Evolutionary conservation across 2,113 vertebrate genomes (phyloP), one percentile per base, ranked within the genome.

Genomic region (Melanerpes formicivorus): DNA sequence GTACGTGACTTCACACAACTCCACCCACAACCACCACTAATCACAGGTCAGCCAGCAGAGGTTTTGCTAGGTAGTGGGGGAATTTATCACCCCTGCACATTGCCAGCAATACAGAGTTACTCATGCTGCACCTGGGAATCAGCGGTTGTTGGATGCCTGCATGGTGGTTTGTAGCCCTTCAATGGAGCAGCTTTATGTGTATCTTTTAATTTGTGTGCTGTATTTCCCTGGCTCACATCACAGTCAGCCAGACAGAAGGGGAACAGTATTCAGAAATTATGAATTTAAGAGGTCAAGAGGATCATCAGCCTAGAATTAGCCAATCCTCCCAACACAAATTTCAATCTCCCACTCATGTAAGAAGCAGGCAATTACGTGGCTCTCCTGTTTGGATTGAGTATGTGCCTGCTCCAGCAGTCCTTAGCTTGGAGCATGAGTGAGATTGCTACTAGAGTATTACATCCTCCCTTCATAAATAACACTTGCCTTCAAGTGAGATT

Each of bases 1-100:
- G 52, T 64, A n/a, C 67, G 32, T 95, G 91, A 60, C 77, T 92
- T 80, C 48, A 46, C 32, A 19, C 21, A n/a, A 12, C 77, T 86
- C 69, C 65, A 79, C 59, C 54, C 71, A 66, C 69, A 46, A 10
- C 15, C 14, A 64, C 9, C 58, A n/a, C 56, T 80, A 85, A 80
- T n/a, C 52, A 77, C 46, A 32, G 46, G 70, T 55, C 65, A 86
- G 73, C 42, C 42, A 15, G 58, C n/a, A 58, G 88, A 87, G 64
- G 80, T 90, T 92, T 95, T 93, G 30, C 62, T 3, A 18, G 65
- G n/a, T 52, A 52, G 66, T 4, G 19, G 21, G 23, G 48, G 58
- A 15, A 74, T 71, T 94, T 74, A 90, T 37, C 86, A 56, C 32
- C 48, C 40, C 46, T 66, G 52, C 1, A 1, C 1, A 1, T 46